Conservation (phyloP, 1,140 invertebrate species). For the Lasioglossum albipes region DNA sequence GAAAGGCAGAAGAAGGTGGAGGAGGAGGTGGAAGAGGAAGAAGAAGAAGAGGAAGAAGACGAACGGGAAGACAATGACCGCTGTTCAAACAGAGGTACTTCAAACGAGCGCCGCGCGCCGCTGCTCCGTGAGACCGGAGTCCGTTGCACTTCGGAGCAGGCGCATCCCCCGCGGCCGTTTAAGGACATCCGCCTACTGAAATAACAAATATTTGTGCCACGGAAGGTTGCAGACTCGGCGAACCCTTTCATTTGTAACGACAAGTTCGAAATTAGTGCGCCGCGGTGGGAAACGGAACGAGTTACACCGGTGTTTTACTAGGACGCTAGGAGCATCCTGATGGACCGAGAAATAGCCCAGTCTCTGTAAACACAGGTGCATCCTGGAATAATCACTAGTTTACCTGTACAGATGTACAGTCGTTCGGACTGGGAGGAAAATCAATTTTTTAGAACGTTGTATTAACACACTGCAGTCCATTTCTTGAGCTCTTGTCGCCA, state of each 20-base stretch:
- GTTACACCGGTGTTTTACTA: constrained; percentile 63
- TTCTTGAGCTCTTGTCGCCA: too few species aligned
- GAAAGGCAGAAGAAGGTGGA: too few species aligned
- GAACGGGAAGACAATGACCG: constrained; percentile 63
- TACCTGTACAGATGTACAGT: too few species aligned
- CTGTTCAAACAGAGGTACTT: constrained; percentile 66
- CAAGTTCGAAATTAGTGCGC: constrained; percentile 74
- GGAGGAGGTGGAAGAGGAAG: too few species aligned
- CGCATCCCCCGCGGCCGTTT: constrained; percentile 26
- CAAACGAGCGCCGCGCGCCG: constrained; percentile 51
- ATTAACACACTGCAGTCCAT: too few species aligned
- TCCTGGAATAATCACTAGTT: constrained; percentile 42
- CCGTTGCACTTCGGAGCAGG: constrained; percentile 5
- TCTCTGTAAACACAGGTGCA: constrained; percentile 70
- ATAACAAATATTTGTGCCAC: constrained; percentile 78
- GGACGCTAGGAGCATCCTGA: constrained; percentile 44
- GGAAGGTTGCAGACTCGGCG: constrained; percentile 68
- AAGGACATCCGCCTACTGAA: constrained; percentile 71
- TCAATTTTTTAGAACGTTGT: too few species aligned
- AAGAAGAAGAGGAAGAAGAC: not conserved
- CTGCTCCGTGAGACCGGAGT: constrained; percentile 4
- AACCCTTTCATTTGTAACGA: constrained; percentile 80
- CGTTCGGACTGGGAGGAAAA: too few species aligned
- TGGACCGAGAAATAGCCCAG: constrained; percentile 65
- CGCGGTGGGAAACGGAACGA: not conserved